These are phyloP conservation scores for Aelia acuminata DNA, from an alignment of 2,888 invertebrate species.

Conservation along the genomic window DNA sequence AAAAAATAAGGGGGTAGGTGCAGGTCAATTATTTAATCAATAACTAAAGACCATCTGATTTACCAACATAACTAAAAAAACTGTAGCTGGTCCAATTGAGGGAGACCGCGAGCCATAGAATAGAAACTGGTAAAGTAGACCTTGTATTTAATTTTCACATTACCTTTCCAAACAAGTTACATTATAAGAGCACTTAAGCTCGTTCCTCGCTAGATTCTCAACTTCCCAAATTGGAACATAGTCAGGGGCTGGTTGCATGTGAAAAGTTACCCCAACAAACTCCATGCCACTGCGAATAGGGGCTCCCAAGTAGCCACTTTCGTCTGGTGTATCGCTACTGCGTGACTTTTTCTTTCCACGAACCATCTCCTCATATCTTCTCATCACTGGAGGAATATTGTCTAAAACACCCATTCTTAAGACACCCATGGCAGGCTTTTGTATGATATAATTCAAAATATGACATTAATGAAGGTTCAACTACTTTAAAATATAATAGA, in stretches of 20 bases:
- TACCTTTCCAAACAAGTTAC: background rate
- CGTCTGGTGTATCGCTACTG: background rate
- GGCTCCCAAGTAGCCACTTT: background rate
- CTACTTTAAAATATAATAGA: background rate
- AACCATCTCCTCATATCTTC: slow-evolving; percentile 23
- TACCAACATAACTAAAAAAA: background rate
- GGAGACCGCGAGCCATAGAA: background rate
- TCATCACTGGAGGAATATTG: background rate
- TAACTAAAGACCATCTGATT: no score
- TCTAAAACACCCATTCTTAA: background rate
- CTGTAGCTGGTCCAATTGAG: background rate
- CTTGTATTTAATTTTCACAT: background rate
- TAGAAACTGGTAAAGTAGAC: background rate
- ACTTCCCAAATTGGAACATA: slow-evolving; percentile 7
- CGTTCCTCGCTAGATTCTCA: background rate
- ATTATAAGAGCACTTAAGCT: background rate
- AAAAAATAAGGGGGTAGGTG: no score
- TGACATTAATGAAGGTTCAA: background rate
- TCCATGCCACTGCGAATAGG: background rate
- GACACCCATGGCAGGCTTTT: background rate
- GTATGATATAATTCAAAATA: background rate
- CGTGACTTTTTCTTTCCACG: background rate
- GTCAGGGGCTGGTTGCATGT: background rate
- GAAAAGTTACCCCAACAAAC: background rate
- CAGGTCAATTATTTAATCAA: no score